Conservation (phyloP, 2,113 vertebrate species). For the Platichthys flesus region DNA sequence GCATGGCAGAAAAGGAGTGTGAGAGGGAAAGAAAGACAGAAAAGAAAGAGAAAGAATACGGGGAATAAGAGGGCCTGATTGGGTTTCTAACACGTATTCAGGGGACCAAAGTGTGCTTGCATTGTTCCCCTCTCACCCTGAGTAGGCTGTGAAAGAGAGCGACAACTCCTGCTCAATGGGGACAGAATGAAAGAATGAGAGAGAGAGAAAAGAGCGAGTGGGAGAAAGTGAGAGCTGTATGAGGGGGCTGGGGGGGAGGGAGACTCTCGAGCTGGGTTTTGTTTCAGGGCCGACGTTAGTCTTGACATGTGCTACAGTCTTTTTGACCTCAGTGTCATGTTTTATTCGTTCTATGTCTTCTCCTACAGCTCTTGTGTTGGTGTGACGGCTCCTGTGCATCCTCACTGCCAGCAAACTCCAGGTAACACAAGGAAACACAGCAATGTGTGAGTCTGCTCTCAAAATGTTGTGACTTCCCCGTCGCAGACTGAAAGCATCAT, state of each 20-base stretch:
- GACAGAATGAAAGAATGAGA: slow-evolving; percentile 59
- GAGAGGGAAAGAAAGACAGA: slow-evolving; percentile 44
- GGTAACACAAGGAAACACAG: too few species aligned
- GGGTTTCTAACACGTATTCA: slow-evolving; percentile 81
- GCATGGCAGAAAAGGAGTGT: slow-evolving; percentile 37
- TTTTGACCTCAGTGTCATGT: slow-evolving; percentile 49
- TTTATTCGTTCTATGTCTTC: slow-evolving; percentile 31
- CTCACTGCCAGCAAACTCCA: too few species aligned
- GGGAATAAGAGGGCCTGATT: slow-evolving; percentile 75
- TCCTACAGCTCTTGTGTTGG: neutral
- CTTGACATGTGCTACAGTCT: slow-evolving; percentile 60
- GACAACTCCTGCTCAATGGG: slow-evolving; percentile 73
- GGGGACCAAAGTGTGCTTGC: slow-evolving; percentile 72
- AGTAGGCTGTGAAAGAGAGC: slow-evolving; percentile 70
- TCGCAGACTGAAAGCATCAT: too few species aligned
- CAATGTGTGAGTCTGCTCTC: too few species aligned
- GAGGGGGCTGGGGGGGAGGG: slow-evolving; percentile 5
- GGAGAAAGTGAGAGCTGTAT: slow-evolving; percentile 57
- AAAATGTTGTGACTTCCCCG: too few species aligned
- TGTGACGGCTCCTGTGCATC: too few species aligned
- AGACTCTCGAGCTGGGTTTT: slow-evolving; percentile 47
- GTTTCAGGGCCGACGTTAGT: slow-evolving; percentile 60
- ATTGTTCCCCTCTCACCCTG: slow-evolving; percentile 71
- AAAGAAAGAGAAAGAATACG: slow-evolving; percentile 63
- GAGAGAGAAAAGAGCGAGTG: slow-evolving; percentile 44